phyloP scores from a whole-genome alignment of 23 tunicate species.

The Pegea sp. region DNA sequence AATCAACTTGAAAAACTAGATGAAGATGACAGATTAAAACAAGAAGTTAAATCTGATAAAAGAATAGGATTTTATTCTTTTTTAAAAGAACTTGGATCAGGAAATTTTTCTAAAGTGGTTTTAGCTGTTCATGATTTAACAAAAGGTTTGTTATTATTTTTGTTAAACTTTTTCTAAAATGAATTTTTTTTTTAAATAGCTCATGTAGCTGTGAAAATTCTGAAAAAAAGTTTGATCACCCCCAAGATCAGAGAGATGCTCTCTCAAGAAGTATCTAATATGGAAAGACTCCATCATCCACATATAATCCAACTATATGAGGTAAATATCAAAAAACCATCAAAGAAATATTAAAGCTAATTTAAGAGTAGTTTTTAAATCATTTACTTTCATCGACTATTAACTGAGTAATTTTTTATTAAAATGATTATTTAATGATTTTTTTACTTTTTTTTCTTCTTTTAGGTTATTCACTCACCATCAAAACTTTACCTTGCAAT shows the following conservation, averaged over 20 bases:
- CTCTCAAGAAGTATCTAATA: slow-evolving; percentile 58
- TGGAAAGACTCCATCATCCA: slow-evolving; percentile 89
- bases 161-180: too few relatives aligned
- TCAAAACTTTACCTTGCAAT: slow-evolving; percentile 45
- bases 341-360: neutral
- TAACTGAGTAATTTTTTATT: too few relatives aligned
- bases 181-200: slow-evolving; percentile 26
- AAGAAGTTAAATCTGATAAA: too few relatives aligned
- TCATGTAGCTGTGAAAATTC: slow-evolving; percentile 58
- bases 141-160: too few relatives aligned
- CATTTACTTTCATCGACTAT: neutral
- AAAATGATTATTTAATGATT: too few relatives aligned
- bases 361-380: neutral
- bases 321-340: slow-evolving; percentile 5
- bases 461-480: slow-evolving; percentile 61
- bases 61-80: too few relatives aligned
- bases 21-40: too few relatives aligned
- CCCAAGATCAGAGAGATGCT: slow-evolving; percentile 52
- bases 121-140: too few relatives aligned
- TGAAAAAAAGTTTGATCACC: slow-evolving; percentile 77
- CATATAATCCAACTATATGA: slow-evolving; percentile 58
- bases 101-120: too few relatives aligned
- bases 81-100: too few relatives aligned
- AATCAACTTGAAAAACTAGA: too few relatives aligned
- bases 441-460: neutral